Percentiles rank a stretch among this genome's conserved stretches.
These are phyloP conservation scores for Monoplex corrugatus DNA, from an alignment of 2,888 invertebrate genomes.

Conservation along the genomic window DNA sequence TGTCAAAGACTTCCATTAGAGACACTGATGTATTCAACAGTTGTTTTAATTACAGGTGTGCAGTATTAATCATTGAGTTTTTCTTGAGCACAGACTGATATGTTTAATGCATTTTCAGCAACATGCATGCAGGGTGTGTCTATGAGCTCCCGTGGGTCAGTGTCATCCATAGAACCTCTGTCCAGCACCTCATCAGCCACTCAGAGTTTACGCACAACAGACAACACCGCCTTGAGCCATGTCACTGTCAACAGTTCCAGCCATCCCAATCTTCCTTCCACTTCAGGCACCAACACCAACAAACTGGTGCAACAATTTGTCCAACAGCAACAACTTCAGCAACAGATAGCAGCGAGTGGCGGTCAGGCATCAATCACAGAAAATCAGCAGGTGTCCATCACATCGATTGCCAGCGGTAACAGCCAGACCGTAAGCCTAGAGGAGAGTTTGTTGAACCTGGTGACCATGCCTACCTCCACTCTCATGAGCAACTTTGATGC, in stretches of 20 bases:
- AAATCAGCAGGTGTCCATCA: not conserved
- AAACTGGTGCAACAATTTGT: slow-evolving; percentile 56
- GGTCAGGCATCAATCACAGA: not conserved
- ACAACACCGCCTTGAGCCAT: slow-evolving; percentile 61
- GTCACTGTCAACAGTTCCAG: slow-evolving; percentile 47
- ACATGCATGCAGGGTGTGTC: slow-evolving; percentile 22
- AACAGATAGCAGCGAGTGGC: not conserved
- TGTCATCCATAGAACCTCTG: slow-evolving; percentile 40
- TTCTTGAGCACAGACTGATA: too few species aligned
- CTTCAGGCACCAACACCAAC: slow-evolving; percentile 46
- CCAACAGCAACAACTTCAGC: slow-evolving; percentile 57
- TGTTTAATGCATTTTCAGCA: too few species aligned
- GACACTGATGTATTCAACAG: not conserved
- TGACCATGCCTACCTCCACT: slow-evolving; percentile 8
- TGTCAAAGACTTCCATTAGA: too few species aligned
- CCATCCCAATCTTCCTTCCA: slow-evolving; percentile 41
- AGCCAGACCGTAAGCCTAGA: slow-evolving; percentile 48
- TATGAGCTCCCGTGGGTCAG: slow-evolving; percentile 41
- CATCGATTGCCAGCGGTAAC: slow-evolving; percentile 30
- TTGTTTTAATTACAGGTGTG: too few species aligned
- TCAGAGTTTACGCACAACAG: slow-evolving; percentile 56
- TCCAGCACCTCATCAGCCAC: slow-evolving; percentile 41
- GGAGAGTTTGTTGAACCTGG: slow-evolving; percentile 23
- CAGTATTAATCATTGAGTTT: too few species aligned
- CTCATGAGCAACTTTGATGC: slow-evolving; percentile 39